Base-by-base conservation (phyloP, 2,888 invertebrate genomes). In the Trichopria drosophilae region DNA sequence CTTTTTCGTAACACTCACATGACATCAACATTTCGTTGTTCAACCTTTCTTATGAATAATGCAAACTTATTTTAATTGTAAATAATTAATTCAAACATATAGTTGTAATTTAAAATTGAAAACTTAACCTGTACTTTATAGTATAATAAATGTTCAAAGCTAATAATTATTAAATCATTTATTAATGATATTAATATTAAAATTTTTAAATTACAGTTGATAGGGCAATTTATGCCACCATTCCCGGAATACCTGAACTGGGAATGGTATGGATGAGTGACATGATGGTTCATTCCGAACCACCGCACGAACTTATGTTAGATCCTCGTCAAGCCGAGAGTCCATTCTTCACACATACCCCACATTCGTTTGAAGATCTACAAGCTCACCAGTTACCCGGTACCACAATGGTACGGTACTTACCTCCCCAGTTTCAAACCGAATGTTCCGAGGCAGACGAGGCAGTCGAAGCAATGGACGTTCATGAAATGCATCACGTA, bases 191-290 rank as follows among this genome's bases (percentile, higher is more conserved):
- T 51, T 23, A 22, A 23, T 23, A 22, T 39, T 1, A 5, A 6
- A 12, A 12, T 20, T 4, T 13, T 29, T 19, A 31, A 43, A 18
- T 46, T 46, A 43, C 41, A 46, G 34, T 52, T n/a, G n/a, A n/a
- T n/a, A n/a, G n/a, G n/a, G 40, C 62, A 74, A 74, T 75, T 60
- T 75, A 69, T 58, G 67, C 73, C 51, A 65, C 75, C 61, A 80
- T 81, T 78, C 79, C 80, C 59, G 79, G 79, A 59, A 78, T 81
- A 64, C 76, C 81, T 59, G 83, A 84, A 67, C 76, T 82, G 72
- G 81, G 82, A 64, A 81, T 84, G 80, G 81, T 85, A 68, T 86
- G 85, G 85, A 84, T 86, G 85, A 84, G 84, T 31, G 79, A 75
- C 53, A 71, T 76, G 73, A 73, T 75, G 73, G 67, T 75, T 52